Evolutionary conservation across 2,113 vertebrate genomes (phyloP), one percentile per base, ranked within the genome.

Genomic region (Gymnogyps californianus): DNA sequence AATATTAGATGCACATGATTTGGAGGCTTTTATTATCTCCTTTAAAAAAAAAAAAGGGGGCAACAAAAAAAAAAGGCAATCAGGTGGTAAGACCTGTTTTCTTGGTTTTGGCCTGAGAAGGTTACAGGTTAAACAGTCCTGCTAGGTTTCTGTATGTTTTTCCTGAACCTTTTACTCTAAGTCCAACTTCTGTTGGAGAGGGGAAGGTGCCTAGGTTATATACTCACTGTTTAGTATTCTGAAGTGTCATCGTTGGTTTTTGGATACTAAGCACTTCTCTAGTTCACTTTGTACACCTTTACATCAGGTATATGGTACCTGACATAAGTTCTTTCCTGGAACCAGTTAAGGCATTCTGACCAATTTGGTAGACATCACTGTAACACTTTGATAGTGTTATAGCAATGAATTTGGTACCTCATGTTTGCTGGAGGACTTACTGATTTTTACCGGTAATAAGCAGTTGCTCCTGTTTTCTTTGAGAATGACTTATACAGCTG

Each of bases 91-190:
- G 80, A 87, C 85, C 81, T 65, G 32, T 87, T 72, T 77, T 54
- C 58, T 87, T 86, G 67, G 12, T 42, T 93, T 71, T 83, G 57
- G 13, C 26, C 3, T 76, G 65, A 36, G 57, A 69, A 83, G 5
- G 65, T 87, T 74, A 49, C 31, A 90, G 64, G 84, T 71, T 90
- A 36, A 93, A 74, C 42, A 77, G 64, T 80, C 62, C 61, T 96
- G 59, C 29, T 72, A 61, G 77, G 52, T 78, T 85, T 92, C 49
- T 57, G 10, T 84, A 55, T 78, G 83, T 59, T 97, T 65, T 82
- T 86, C 58, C 72, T 90, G 95, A 97, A 89, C 90, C 96, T 96
- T 93, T 95, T 67, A 66, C 77, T 88, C 42, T 7, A 57, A 91
- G 84, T 61, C 81, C 52, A 78, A 14, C 72, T 78, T 93, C 78